These are phyloP conservation scores for Plagiodera versicolora DNA, from an alignment of 2,888 invertebrate species.

Conservation along the genomic window DNA sequence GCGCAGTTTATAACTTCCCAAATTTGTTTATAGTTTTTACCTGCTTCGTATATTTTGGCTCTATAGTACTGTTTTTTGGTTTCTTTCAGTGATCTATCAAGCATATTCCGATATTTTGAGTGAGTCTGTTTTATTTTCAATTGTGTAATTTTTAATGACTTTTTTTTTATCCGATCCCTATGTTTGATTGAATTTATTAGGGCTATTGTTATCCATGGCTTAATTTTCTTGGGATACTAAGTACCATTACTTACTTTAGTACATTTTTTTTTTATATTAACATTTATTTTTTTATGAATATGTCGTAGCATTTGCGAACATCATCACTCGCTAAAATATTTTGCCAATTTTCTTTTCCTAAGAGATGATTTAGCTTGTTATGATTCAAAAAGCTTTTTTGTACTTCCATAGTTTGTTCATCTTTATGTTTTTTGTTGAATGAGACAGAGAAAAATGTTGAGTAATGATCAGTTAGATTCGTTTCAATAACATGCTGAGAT, in stretches of 20 bases:
- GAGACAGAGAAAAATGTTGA: background rate
- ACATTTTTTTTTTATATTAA: background rate
- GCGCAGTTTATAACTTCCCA: background rate
- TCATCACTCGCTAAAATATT: background rate
- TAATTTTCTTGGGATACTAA: background rate
- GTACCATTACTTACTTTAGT: background rate
- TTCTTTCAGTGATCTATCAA: background rate
- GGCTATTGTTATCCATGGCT: background rate
- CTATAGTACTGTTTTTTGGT: background rate
- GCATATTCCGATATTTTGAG: background rate
- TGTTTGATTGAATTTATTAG: background rate
- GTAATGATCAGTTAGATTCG: background rate
- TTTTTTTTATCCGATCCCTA: background rate
- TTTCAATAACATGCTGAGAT: background rate
- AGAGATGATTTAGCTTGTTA: background rate
- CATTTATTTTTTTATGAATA: conserved; percentile 1
- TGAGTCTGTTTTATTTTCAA: background rate
- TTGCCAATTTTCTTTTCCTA: conserved; percentile 1
- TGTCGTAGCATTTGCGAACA: background rate
- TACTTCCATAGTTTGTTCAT: background rate
- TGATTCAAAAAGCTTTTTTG: background rate
- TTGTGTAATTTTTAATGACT: background rate
- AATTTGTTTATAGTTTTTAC: background rate
- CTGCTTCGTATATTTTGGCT: background rate
- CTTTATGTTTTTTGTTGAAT: background rate